Evolutionary conservation across 2,113 vertebrate species (phyloP), one percentile per base, ranked within the genome.

Genomic region (Pelecanus crispus): DNA sequence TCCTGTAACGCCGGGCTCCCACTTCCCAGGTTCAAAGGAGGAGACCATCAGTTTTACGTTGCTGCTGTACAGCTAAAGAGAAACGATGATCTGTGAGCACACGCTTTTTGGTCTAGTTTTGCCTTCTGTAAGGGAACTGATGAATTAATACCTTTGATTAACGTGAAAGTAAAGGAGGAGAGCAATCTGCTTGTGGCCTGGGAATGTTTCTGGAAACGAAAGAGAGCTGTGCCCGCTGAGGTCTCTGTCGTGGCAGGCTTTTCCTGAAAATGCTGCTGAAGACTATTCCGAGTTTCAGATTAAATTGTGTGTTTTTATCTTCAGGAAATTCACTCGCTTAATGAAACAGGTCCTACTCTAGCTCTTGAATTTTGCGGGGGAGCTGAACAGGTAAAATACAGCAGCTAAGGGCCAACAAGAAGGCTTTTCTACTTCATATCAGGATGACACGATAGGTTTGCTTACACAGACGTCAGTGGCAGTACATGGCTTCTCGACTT

Each of bases 71-170:
- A 50, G 72, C 65, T 56, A 4, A 78, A 68, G 62, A 45, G 50
- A 49, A 32, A 32, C 0, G 0, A 1, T 92, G 68, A 25, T 47
- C 59, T 0, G 0, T 45, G 67, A 3, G 2, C 24, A 9, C 44
- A 2, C 0, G 6, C 26, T 62, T 94, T 71, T 34, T 1, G 1
- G n/a, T 86, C 40, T 66, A 10, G 42, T 79, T 88, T 91, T 3
- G 0, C 32, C 29, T 79, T 42, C 73, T 90, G 10, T 63, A 24
- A 71, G 68, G 63, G 34, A 70, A 20, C 38, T 28, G 50, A 67
- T 72, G 71, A 62, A 72, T 85, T 66, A 36, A 5, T 86, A 12
- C 18, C 28, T 88, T 59, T 45, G 38, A 40, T 86, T 91, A 71
- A 38, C 9, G 0, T 86, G 26, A 49, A 74, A 49, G 38, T 71